These are phyloP conservation scores for human DNA, from an alignment of 2,113 vertebrate genomes.

Conservation along the genomic window DNA sequence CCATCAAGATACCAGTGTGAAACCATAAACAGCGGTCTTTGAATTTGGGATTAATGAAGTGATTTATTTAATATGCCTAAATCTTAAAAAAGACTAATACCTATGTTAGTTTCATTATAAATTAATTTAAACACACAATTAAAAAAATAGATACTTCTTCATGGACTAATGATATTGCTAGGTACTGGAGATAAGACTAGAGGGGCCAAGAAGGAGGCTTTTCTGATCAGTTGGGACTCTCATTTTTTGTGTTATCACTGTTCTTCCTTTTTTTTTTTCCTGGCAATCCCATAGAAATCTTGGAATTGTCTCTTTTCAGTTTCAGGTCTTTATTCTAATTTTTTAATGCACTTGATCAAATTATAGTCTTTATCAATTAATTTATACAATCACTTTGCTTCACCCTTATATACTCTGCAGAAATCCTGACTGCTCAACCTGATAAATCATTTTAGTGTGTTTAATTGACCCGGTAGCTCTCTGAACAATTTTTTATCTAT, in stretches of 20 bases:
- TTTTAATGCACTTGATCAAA: neutral
- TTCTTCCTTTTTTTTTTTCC: neutral
- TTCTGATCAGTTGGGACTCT: neutral
- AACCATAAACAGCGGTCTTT: neutral
- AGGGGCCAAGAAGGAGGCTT: neutral
- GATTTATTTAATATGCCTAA: neutral
- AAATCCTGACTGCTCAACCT: neutral
- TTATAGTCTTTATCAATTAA: neutral
- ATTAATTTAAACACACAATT: neutral
- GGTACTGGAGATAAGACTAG: neutral
- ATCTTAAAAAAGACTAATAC: neutral
- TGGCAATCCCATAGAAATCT: neutral
- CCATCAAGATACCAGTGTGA: neutral
- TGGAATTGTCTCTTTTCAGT: neutral
- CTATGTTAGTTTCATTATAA: conserved; percentile 1
- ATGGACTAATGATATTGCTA: neutral
- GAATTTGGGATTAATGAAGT: neutral
- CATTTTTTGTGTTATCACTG: neutral
- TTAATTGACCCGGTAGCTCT: neutral
- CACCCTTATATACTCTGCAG: neutral
- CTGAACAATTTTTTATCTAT: neutral
- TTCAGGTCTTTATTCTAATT: neutral
- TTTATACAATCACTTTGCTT: neutral
- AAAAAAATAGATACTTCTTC: neutral
- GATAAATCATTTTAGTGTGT: neutral